Percentiles rank a stretch among this genome's conserved stretches.
phyloP scores from a whole-genome alignment of 2,113 vertebrate genomes.

The Eptesicus fuscus region DNA sequence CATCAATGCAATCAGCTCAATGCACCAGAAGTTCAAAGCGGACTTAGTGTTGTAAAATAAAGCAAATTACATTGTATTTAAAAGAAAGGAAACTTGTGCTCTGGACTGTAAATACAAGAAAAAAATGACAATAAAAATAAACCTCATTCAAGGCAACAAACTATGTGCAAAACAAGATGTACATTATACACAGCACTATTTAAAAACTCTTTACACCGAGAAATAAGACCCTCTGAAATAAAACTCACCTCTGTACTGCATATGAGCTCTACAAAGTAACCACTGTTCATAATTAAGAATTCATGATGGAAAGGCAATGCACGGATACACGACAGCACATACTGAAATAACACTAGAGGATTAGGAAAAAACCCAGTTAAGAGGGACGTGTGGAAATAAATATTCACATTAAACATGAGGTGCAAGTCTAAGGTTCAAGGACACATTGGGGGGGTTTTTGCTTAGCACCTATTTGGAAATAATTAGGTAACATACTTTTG shows the following conservation, averaged over 20 bases:
- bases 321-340: constrained; percentile 72
- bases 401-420: constrained; percentile 86
- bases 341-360: constrained; percentile 72
- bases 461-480: constrained; percentile 81
- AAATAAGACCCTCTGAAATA: constrained; percentile 80
- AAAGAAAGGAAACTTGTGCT: constrained; percentile 75
- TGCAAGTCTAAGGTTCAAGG: constrained; percentile 79
- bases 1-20: constrained; percentile 73
- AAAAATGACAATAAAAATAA: constrained; percentile 78
- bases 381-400: constrained; percentile 81
- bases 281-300: constrained; percentile 77
- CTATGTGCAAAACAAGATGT: constrained; percentile 86
- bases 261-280: constrained; percentile 78
- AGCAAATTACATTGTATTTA: constrained; percentile 52
- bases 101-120: constrained; percentile 77
- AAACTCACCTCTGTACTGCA: constrained; percentile 76
- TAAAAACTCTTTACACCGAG: constrained; percentile 82
- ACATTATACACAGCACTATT: constrained; percentile 84
- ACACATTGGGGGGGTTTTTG: constrained; percentile 50
- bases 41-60: constrained; percentile 80
- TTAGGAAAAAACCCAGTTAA: constrained; percentile 71
- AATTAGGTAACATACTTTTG: constrained; percentile 70
- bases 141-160: constrained; percentile 81
- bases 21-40: constrained; percentile 74
- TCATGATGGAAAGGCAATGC: constrained; percentile 76